These are phyloP conservation scores for Campopleginae sp. DNA, from an alignment of 2,888 invertebrate species.

Conservation along the genomic window DNA sequence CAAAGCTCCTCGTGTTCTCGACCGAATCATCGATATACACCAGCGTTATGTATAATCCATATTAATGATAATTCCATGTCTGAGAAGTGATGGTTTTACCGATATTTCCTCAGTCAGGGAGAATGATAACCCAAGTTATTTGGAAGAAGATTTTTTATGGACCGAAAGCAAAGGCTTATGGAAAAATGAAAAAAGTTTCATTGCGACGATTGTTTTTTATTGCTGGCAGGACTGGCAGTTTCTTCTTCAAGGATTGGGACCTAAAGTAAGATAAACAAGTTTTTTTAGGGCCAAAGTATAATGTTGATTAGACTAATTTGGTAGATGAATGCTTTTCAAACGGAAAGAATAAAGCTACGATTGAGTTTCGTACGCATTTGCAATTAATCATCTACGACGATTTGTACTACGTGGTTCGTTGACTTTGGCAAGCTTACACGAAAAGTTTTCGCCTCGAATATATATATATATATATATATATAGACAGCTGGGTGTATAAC, in stretches of 20 bases:
- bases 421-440: conserved; percentile 13
- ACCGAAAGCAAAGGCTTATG: not conserved
- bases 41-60: not conserved
- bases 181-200: not conserved
- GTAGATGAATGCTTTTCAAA: not conserved
- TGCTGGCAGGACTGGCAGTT: too few relatives aligned
- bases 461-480: conserved; percentile 16
- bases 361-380: not conserved
- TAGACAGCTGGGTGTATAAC: not conserved
- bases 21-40: conserved; percentile 11
- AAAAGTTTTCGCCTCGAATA: conserved; percentile 27
- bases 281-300: not conserved
- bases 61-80: too few relatives aligned
- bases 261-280: too few relatives aligned
- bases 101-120: conserved; percentile 13
- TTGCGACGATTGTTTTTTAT: too few relatives aligned
- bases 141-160: not conserved
- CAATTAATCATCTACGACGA: conserved; percentile 12
- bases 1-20: conserved; percentile 68
- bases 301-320: not conserved
- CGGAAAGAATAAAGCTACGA: not conserved
- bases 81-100: too few relatives aligned
- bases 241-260: too few relatives aligned
- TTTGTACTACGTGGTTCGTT: conserved; percentile 11
- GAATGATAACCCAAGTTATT: conserved; percentile 5